phyloP scores from a whole-genome alignment of 2,888 invertebrate genomes.

The Aphodius granarius region DNA sequence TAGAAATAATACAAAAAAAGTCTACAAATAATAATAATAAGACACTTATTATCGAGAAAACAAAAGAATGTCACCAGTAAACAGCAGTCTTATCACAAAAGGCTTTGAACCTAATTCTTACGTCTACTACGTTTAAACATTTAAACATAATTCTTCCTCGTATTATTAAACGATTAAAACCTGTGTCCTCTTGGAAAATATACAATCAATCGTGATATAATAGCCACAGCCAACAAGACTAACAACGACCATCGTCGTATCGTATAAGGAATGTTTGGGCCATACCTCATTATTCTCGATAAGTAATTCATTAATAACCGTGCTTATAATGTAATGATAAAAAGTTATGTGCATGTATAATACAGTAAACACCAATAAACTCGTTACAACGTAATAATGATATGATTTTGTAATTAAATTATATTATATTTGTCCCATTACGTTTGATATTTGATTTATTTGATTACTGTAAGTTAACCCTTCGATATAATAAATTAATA shows the following conservation, averaged over 20 bases:
- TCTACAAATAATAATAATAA: constrained; percentile 5
- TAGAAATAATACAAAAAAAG: constrained; percentile 7
- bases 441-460: not conserved
- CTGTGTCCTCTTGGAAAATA: constrained; percentile 15
- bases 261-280: not conserved
- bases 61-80: not conserved
- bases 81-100: constrained; percentile 20
- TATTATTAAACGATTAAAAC: not conserved
- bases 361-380: not conserved
- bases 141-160: constrained; percentile 1
- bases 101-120: not conserved
- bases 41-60: constrained; percentile 11
- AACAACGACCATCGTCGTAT: constrained; percentile 21
- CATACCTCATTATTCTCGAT: not conserved
- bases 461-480: not conserved
- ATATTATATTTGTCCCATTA: too few relatives aligned
- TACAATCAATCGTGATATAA: constrained; percentile 24
- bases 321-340: not conserved
- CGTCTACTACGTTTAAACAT: not conserved
- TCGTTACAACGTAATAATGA: not conserved
- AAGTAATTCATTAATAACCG: not conserved
- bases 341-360: not conserved
- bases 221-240: constrained; percentile 39
- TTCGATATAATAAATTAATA: not conserved
- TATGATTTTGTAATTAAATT: not conserved